Base-by-base conservation (phyloP, 2,113 vertebrate genomes). In the Isurus oxyrinchus region DNA sequence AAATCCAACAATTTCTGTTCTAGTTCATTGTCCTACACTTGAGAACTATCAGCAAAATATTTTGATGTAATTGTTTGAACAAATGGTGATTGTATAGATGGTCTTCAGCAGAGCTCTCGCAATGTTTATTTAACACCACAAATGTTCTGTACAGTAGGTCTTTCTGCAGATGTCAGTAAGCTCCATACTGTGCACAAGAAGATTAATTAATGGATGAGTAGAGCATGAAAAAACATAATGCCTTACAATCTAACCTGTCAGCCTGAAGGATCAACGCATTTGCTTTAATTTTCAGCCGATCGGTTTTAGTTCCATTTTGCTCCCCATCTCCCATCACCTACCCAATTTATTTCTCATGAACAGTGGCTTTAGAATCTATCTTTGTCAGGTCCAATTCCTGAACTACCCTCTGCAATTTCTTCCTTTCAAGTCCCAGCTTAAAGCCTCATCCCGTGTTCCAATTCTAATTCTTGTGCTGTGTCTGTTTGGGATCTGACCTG, bases 191-290 rank as follows among this genome's bases (percentile, higher is more conserved):
- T 27, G 87, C 53, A 13, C 87, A 91, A 91, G 88, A 91, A 91
- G 88, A 61, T 91, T 16, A 59, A 91, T 91, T 91, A 91, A 91
- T 59, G n/a, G 88, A 3, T 19, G 27, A 35, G 57, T 31, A 91
- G 88, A n/a, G 88, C 88, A 16, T 91, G 55, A 91, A 57, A 91
- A 91, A 91, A 61, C 55, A 16, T 14, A 91, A 91, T 91, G 57
- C 57, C 1, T 61, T 61, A 35, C 31, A 91, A 91, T 91, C 53
- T 31, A 90, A 90, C 53, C 87, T 57, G 53, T 90, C 87, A 55
- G 53, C 53, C 88, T 61, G 55, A 27, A n/a, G 55, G 13, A 91
- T 61, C 57, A 61, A 61, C 57, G n/a, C 88, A 91, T 91, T 91
- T 91, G 88, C 88, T 91, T 91, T 61, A 91, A 91, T 91, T 61